These are phyloP conservation scores for Neolamprologus devosi DNA, from an alignment of 2,113 vertebrate genomes.

Conservation along the genomic window DNA sequence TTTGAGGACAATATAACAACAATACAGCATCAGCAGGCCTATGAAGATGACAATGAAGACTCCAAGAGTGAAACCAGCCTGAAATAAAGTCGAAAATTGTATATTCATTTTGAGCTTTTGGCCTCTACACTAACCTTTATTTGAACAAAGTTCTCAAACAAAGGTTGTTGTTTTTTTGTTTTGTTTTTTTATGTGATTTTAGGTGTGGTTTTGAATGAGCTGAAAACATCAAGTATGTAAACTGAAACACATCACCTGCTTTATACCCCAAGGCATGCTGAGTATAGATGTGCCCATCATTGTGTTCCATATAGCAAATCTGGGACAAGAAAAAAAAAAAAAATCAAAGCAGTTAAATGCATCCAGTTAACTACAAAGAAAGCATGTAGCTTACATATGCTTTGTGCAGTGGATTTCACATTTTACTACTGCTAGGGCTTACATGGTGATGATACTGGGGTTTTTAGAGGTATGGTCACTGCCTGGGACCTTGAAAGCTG, in stretches of 20 bases:
- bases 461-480: constrained; percentile 79
- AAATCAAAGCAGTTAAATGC: background rate
- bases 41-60: constrained; percentile 80
- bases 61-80: constrained; percentile 94
- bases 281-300: constrained; percentile 99
- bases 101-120: background rate
- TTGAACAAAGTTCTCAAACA: background rate
- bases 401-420: background rate
- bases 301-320: constrained; percentile 99
- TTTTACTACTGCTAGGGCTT: constrained; percentile 42
- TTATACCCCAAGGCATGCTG: constrained; percentile 97
- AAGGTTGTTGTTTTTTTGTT: background rate
- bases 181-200: background rate
- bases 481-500: constrained; percentile 82
- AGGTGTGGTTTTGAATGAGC: background rate
- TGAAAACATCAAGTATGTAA: background rate
- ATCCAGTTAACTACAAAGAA: background rate
- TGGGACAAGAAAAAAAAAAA: constrained; percentile 41
- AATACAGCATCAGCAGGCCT: constrained; percentile 89
- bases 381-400: background rate
- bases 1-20: constrained; percentile 88
- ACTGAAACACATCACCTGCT: constrained; percentile 77
- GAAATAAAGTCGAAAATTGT: background rate
- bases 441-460: constrained; percentile 94
- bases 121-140: background rate